phyloP scores from a whole-genome alignment of 2,888 invertebrate genomes.

The Fragum whitleyi region DNA sequence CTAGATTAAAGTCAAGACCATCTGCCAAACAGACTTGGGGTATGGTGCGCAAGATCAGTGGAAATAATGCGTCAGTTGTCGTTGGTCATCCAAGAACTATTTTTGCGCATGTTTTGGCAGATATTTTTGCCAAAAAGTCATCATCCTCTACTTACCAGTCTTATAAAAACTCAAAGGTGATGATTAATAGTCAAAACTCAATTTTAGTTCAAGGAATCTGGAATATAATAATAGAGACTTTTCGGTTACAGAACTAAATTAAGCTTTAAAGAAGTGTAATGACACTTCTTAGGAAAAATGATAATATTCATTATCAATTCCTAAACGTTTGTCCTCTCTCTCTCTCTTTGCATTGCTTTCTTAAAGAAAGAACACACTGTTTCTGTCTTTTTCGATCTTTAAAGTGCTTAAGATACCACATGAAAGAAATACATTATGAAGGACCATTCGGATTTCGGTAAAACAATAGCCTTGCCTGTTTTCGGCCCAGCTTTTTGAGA shows the following conservation, averaged over 20 bases:
- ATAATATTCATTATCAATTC: slow-evolving; percentile 45
- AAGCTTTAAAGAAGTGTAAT: not conserved
- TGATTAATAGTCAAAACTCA: not conserved
- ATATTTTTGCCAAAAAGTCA: not conserved
- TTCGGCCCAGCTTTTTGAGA: slow-evolving; percentile 21
- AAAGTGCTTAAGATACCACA: slow-evolving; percentile 42
- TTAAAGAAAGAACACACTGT: slow-evolving; percentile 58
- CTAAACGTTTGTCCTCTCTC: slow-evolving; percentile 18
- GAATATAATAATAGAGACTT: too few species aligned
- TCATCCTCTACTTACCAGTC: too few species aligned
- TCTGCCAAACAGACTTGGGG: not conserved
- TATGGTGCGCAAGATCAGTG: too few species aligned
- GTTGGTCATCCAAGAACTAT: not conserved
- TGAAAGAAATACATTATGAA: slow-evolving; percentile 45
- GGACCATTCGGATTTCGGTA: slow-evolving; percentile 32
- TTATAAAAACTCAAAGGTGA: not conserved
- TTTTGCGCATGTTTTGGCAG: not conserved
- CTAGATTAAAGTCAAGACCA: not conserved
- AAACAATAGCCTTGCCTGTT: not conserved
- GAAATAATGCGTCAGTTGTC: not conserved
- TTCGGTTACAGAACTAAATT: not conserved
- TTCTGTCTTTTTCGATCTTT: slow-evolving; percentile 54
- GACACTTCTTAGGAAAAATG: slow-evolving; percentile 21
- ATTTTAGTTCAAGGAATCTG: not conserved
- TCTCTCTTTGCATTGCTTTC: slow-evolving; percentile 18